These are phyloP conservation scores for Tenebrio molitor DNA, from an alignment of 1,140 invertebrate genomes.

Conservation along the genomic window DNA sequence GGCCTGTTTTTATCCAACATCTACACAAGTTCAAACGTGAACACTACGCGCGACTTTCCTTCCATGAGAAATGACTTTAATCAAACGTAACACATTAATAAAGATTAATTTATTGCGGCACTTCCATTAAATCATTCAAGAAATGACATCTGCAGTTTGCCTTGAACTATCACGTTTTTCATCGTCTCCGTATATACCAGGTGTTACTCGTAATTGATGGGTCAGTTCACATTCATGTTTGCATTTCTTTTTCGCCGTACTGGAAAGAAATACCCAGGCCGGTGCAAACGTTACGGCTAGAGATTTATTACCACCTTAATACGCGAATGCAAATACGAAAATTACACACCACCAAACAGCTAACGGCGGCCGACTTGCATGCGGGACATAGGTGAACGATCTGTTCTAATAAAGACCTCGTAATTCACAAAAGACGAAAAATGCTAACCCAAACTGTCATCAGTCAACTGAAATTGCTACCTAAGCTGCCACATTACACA, in stretches of 20 bases:
- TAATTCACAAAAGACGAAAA: not conserved
- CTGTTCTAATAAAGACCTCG: slow-evolving; percentile 5
- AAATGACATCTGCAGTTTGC: slow-evolving; percentile 59
- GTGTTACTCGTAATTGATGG: slow-evolving; percentile 58
- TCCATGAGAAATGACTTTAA: slow-evolving; percentile 51
- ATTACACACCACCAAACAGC: slow-evolving; percentile 34
- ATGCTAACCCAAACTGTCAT: not conserved
- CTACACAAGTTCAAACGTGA: slow-evolving; percentile 34
- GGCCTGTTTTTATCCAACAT: slow-evolving; percentile 33
- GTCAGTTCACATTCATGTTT: slow-evolving; percentile 53
- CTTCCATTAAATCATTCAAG: slow-evolving; percentile 59
- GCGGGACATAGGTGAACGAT: slow-evolving; percentile 5
- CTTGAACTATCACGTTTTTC: slow-evolving; percentile 62
- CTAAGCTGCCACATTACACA: no score
- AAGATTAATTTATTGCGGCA: slow-evolving; percentile 52
- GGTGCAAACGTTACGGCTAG: slow-evolving; percentile 27
- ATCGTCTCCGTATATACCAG: slow-evolving; percentile 56
- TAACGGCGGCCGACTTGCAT: slow-evolving; percentile 11
- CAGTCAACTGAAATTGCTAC: no score
- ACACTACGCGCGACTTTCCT: slow-evolving; percentile 47
- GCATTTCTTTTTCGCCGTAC: slow-evolving; percentile 44
- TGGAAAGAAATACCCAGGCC: slow-evolving; percentile 32
- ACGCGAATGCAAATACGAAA: slow-evolving; percentile 35
- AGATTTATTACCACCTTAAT: slow-evolving; percentile 38
- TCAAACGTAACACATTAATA: slow-evolving; percentile 50